Evolutionary conservation across 2,113 vertebrate genomes (phyloP), one percentile per base, ranked within the genome.

Genomic region (Synchiropus splendidus): DNA sequence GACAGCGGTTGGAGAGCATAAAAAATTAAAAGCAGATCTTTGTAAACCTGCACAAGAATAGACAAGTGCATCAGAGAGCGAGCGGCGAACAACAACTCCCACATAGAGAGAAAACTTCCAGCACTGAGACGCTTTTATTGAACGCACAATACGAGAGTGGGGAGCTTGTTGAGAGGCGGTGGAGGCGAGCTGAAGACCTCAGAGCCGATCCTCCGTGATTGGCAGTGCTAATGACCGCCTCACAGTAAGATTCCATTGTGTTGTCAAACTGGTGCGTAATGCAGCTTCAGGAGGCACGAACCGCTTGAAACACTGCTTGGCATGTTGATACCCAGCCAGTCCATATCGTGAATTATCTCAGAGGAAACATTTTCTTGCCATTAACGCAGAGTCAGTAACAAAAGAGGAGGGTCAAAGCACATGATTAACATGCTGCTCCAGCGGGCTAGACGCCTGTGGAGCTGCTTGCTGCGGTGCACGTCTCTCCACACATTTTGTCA

Each of bases 361-460:
- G 42, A 32, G 36, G 12, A 58, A 40, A 31, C 14, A 3, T 44
- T 33, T 34, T 14, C 40, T 54, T 48, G 48, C 30, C 36, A 49
- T 73, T 39, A 44, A 60, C 17, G 3, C 50, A n/a, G 40, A 54
- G 41, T 34, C 36, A 11, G 32, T 33, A 51, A 58, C 52, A 67
- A 66, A 61, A 36, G 34, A 42, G 9, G 12, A 34, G 5, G 35
- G 27, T 47, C 18, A 5, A 15, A 18, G 43, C 34, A 51, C 44
- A 42, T 66, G 56, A 65, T 71, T 56, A 67, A 70, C 57, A 72
- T 64, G 64, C 69, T 35, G 48, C 43, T 45, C 32, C 39, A 16
- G 42, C 53, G 17, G 45, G 34, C 43, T 40, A 17, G 12, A 21
- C 18, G 48, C 47, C 39, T 35, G 53, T 48, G 45, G 39, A 55